Base-by-base conservation (phyloP, 2,797 vertebrate genomes). In the Sphaeramia orbicularis region DNA sequence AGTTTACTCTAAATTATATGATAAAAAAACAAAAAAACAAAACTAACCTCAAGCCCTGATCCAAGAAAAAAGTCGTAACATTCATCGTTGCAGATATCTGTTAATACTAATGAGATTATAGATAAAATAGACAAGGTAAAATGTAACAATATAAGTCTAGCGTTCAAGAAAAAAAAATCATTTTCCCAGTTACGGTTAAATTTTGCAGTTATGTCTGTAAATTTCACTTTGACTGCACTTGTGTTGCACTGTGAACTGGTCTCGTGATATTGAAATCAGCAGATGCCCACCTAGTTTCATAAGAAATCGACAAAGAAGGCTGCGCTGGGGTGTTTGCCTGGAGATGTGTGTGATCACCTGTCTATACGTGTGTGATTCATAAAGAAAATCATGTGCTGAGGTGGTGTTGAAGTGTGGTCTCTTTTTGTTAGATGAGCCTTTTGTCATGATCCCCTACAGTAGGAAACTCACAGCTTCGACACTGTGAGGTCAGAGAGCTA, bases 251-350 rank as follows among this genome's bases (percentile, higher is more conserved):
- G 79, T 76, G 62, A 75, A 65, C 52, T 63, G 66, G 80, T 80
- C 58, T 94, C 92, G 92, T 93, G 94, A 95, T 96, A 96, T 96
- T 96, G 95, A 96, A 97, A 95, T 95, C 95, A 95, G 95, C 95
- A 84, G 71, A 80, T 74, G 62, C 60, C 71, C 81, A 79, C 79
- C 73, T 81, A 68, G 63, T 77, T 69, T 81, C 66, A 71, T n/a
- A n/a, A n/a, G n/a, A n/a, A n/a, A n/a, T n/a, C n/a, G n/a, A n/a
- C n/a, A 73, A 58, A 76, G 27, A 70, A 56, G 47, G 52, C 65
- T 56, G 52, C 52, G 57, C 58, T 74, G 40, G 71, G 59, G 58
- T 50, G 48, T 62, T 71, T 65, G 62, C 54, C 70, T 69, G 60
- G 65, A 71, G 63, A 57, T 68, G 44, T 55, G 14, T 71, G 38